Percentiles rank a stretch among this genome's conserved stretches.
phyloP scores from a whole-genome alignment of 2,888 invertebrate species.

The Drosophila maculinotata region DNA sequence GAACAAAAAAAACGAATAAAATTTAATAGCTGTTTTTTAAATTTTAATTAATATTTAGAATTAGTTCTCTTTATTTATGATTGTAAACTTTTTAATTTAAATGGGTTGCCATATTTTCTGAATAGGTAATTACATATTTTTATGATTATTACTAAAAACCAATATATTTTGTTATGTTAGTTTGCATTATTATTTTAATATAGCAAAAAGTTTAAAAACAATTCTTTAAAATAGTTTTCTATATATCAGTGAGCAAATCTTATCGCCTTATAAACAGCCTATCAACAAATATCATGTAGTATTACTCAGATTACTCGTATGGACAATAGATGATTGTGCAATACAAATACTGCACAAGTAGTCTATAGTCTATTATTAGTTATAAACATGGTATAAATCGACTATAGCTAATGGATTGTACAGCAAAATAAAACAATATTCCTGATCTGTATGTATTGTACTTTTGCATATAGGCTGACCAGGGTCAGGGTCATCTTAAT shows the following conservation, averaged over 20 bases:
- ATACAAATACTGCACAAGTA: not conserved
- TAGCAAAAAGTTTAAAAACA: too few relatives aligned
- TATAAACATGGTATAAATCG: not conserved
- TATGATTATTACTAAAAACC: too few relatives aligned
- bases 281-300: constrained; percentile 22
- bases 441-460: not conserved
- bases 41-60: too few relatives aligned
- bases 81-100: too few relatives aligned
- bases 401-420: constrained; percentile 1
- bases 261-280: constrained; percentile 33
- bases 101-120: not conserved
- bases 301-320: constrained; percentile 2
- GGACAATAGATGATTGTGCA: constrained; percentile 12
- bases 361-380: not conserved
- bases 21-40: not conserved
- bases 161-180: too few relatives aligned
- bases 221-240: not conserved
- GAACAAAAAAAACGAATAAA: not conserved
- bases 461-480: constrained; percentile 27
- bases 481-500: constrained; percentile 53
- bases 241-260: constrained; percentile 23
- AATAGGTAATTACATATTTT: not conserved
- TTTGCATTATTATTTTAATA: too few relatives aligned
- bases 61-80: not conserved
- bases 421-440: not conserved